phyloP scores from a whole-genome alignment of 2,888 invertebrate genomes.

The Azorinus chamasolen region DNA sequence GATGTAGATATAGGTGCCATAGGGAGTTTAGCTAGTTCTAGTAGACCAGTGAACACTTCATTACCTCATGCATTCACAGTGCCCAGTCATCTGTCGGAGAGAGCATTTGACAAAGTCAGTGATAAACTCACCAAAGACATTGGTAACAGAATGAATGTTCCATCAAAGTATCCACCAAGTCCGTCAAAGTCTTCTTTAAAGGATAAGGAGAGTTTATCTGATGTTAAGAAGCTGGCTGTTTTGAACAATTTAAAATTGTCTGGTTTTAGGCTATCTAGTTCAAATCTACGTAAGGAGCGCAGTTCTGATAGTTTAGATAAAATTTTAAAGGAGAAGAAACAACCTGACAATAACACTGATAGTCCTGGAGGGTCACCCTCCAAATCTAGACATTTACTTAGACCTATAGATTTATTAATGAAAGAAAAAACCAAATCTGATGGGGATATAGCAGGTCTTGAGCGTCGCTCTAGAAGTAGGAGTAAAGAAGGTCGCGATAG shows the following conservation, averaged over 20 bases:
- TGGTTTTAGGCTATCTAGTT: slow-evolving; percentile 67
- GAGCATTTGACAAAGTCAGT: slow-evolving; percentile 50
- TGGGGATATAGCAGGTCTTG: slow-evolving; percentile 59
- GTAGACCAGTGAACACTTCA: slow-evolving; percentile 22
- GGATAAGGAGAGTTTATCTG: slow-evolving; percentile 73
- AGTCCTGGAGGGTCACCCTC: slow-evolving; percentile 51
- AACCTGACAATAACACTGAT: slow-evolving; percentile 28
- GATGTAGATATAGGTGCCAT: slow-evolving; percentile 43
- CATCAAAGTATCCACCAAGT: slow-evolving; percentile 75
- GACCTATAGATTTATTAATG: slow-evolving; percentile 55
- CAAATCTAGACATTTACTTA: slow-evolving; percentile 60
- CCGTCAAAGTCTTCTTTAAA: slow-evolving; percentile 77
- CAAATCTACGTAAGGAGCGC: slow-evolving; percentile 53
- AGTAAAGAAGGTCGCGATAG: slow-evolving; percentile 55
- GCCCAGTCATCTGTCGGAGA: slow-evolving; percentile 74
- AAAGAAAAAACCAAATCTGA: slow-evolving; percentile 65
- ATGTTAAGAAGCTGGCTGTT: slow-evolving; percentile 75
- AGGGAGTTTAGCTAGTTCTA: slow-evolving; percentile 19
- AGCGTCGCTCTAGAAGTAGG: slow-evolving; percentile 51
- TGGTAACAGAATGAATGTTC: slow-evolving; percentile 77
- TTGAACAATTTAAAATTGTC: slow-evolving; percentile 72
- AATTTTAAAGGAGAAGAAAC: slow-evolving; percentile 62
- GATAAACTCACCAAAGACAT: slow-evolving; percentile 80
- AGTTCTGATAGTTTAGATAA: slow-evolving; percentile 66
- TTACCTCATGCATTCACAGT: slow-evolving; percentile 71